Evolutionary conservation across 2,888 invertebrate species (phyloP).

Genomic region (Drosophila pegasa): DNA sequence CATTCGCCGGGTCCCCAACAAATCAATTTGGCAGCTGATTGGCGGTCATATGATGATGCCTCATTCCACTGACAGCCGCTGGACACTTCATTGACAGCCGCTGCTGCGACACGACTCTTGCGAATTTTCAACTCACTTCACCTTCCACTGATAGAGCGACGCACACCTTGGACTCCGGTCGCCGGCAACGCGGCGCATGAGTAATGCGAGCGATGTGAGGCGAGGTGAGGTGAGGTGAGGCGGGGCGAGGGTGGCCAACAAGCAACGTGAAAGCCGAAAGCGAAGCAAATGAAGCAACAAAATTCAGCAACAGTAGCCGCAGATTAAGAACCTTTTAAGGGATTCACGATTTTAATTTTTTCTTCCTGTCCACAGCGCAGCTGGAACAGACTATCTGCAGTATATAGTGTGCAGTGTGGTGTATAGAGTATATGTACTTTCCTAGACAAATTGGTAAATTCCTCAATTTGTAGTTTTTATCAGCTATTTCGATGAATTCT

Average conservation of each 20-base stretch:
- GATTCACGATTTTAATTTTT: conserved; percentile 74
- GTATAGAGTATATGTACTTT: conserved; percentile 3
- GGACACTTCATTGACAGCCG: conserved; percentile 64
- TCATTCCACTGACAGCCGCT: conserved; percentile 51
- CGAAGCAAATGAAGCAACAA: conserved; percentile 71
- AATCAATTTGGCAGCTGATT: conserved; percentile 78
- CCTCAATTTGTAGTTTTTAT: too few species aligned
- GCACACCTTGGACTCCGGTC: conserved; percentile 32
- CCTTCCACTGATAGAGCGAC: conserved; percentile 9
- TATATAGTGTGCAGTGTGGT: not conserved
- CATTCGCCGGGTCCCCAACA: conserved; percentile 29
- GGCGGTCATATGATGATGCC: conserved; percentile 71
- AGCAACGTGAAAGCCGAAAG: conserved; percentile 10
- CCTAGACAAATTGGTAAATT: not conserved
- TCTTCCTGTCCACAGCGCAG: conserved; percentile 24
- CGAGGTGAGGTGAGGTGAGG: too few species aligned
- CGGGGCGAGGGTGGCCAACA: conserved; percentile 17
- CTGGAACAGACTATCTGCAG: not conserved
- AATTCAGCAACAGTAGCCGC: conserved; percentile 77
- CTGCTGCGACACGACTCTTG: conserved; percentile 10
- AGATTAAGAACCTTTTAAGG: conserved; percentile 84
- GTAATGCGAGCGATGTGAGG: conserved; percentile 51
- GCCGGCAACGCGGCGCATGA: conserved; percentile 60
- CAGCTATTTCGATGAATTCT: not conserved
- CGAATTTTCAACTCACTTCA: conserved; percentile 25